Conservation (phyloP, 2,797 vertebrate species). For the Halcyon leucocephala region DNA sequence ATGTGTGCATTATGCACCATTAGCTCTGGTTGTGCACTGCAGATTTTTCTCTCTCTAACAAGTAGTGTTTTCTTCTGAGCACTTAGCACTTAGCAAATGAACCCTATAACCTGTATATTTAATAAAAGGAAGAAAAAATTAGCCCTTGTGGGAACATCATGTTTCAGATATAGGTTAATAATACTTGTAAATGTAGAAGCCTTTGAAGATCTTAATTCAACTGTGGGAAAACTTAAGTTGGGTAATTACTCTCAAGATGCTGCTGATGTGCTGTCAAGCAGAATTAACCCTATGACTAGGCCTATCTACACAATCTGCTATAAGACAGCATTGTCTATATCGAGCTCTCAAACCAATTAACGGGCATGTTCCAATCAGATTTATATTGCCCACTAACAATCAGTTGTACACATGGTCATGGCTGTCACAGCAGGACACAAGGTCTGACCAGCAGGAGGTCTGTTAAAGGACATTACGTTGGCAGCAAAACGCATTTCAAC, state of each 20-base stretch:
- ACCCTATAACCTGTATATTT: constrained; percentile 79
- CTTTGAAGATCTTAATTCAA: constrained; percentile 86
- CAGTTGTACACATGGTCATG: constrained; percentile 69
- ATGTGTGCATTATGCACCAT: constrained; percentile 61
- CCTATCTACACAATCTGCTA: constrained; percentile 78
- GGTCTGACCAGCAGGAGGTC: constrained; percentile 69
- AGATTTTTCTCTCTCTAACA: constrained; percentile 71
- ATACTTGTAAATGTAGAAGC: constrained; percentile 85
- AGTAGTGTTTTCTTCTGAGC: constrained; percentile 70
- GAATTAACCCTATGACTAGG: constrained; percentile 83
- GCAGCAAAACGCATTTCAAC: constrained; percentile 72
- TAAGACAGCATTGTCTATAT: constrained; percentile 82
- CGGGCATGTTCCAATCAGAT: constrained; percentile 75
- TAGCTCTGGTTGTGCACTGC: constrained; percentile 48
- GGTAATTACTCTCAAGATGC: constrained; percentile 86
- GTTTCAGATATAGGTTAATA: constrained; percentile 87
- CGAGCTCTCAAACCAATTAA: constrained; percentile 85
- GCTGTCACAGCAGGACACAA: constrained; percentile 73
- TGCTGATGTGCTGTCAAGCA: constrained; percentile 85
- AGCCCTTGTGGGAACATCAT: constrained; percentile 84
- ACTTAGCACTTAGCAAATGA: constrained; percentile 79
- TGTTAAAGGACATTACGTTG: constrained; percentile 71
- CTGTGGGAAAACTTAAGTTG: constrained; percentile 88
- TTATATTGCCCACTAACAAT: constrained; percentile 79
- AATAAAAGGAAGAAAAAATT: constrained; percentile 76